Conservation (phyloP, 2,113 vertebrate species). For the Gymnobelideus leadbeateri region DNA sequence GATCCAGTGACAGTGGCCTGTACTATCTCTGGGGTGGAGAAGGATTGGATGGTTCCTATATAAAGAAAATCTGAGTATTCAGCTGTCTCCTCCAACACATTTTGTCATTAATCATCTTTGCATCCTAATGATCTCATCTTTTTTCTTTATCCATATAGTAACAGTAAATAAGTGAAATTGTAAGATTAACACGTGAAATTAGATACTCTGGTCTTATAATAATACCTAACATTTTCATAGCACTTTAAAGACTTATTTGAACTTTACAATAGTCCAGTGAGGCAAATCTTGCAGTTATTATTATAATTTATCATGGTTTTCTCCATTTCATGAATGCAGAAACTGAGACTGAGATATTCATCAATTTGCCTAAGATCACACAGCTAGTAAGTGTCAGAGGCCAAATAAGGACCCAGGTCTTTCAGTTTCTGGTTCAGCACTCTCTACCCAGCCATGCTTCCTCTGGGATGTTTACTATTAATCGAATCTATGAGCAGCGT, state of each 20-base stretch:
- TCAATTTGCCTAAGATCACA: background rate
- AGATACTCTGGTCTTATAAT: background rate
- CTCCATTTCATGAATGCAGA: background rate
- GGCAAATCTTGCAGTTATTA: background rate
- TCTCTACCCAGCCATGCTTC: background rate
- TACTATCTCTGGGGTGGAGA: background rate
- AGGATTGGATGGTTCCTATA: background rate
- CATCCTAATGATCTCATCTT: background rate
- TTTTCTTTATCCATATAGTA: background rate
- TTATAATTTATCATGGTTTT: too few species aligned
- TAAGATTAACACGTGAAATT: background rate
- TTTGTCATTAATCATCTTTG: background rate
- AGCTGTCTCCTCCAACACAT: background rate
- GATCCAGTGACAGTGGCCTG: background rate
- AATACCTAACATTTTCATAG: background rate
- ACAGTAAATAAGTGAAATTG: background rate
- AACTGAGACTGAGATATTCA: conserved; percentile 12
- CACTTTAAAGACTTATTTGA: background rate
- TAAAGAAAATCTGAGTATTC: background rate
- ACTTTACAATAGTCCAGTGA: conserved; percentile 8
- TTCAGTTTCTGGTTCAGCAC: conserved; percentile 14
- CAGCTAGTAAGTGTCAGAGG: background rate
- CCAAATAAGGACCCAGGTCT: conserved; percentile 11
- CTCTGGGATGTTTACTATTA: background rate
- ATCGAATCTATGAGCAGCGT: too few species aligned